Evolutionary conservation across 2,888 invertebrate genomes (phyloP).

Genomic region (Tricholauxania praeusta): DNA sequence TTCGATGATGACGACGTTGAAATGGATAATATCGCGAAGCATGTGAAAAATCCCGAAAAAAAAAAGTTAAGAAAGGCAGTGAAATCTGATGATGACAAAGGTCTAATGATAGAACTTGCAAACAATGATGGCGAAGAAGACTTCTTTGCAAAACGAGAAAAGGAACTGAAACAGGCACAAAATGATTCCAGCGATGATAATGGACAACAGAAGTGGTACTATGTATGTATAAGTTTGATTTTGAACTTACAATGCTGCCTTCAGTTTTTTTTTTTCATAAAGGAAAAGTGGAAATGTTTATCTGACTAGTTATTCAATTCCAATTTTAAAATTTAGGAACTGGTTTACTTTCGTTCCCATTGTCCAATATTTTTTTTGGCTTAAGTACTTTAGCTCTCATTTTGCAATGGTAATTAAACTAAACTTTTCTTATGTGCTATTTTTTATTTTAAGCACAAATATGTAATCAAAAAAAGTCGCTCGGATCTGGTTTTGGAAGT

Average conservation of each 20-base stretch:
- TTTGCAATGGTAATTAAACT: too few species aligned
- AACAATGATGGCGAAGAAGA: constrained; percentile 49
- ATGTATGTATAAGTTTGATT: constrained; percentile 40
- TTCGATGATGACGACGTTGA: constrained; percentile 54
- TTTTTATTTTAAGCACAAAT: too few species aligned
- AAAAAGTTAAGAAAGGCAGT: constrained; percentile 43
- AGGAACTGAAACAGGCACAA: constrained; percentile 43
- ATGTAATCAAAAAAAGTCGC: too few species aligned
- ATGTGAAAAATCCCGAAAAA: constrained; percentile 34
- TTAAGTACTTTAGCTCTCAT: too few species aligned
- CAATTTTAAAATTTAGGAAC: neutral
- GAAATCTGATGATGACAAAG: constrained; percentile 21
- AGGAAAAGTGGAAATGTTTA: too few species aligned
- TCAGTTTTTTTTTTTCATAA: neutral
- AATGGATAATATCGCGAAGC: constrained; percentile 43
- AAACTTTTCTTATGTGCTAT: too few species aligned
- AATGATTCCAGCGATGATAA: constrained; percentile 50
- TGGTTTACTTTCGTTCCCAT: too few species aligned
- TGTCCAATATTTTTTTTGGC: too few species aligned
- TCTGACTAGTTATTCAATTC: neutral
- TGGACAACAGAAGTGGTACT: constrained; percentile 63
- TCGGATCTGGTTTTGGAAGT: too few species aligned
- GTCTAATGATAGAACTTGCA: constrained; percentile 8
- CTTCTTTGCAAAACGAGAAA: constrained; percentile 51
- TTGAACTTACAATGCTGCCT: neutral